Base-by-base conservation (phyloP, 1,140 invertebrate genomes). In the Anastrepha ludens region DNA sequence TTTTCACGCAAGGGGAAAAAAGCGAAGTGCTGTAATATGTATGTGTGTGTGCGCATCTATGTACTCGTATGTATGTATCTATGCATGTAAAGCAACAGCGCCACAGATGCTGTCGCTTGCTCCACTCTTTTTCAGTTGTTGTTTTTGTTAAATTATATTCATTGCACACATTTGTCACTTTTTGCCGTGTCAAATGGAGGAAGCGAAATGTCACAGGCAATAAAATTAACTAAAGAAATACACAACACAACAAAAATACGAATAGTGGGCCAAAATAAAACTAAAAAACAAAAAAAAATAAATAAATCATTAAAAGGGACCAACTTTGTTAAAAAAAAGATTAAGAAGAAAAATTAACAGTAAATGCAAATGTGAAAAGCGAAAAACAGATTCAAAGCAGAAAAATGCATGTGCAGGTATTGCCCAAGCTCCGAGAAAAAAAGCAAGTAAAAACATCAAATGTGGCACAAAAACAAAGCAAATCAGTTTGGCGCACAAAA, bases 151-250 rank as follows among this genome's bases (percentile, higher is more conserved):
- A 29, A 62, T n/a, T 67, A 39, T 29, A 5, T 20, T 67, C 29
- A 67, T 67, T 81, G 74, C 74, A 58, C 13, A 55, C 47, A 29
- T 20, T 81, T 81, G 74, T 81, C 47, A 81, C 74, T 81, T 81
- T 78, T 81, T 81, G 74, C 47, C 74, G 17, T 81, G 47, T 74
- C 70, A 81, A 81, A 81, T 81, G 47, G 47, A 81, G 74, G 74
- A 81, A 81, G 47, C 47, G 5, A 55, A 81, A 81, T 81, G 44
- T 81, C 74, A 81, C 47, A 81, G 74, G 20, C 74, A 81, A 81
- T 74, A 55, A 81, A 81, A 81, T 81, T 55, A 81, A 81, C 74
- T 50, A 8, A 58, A 50, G 17, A 81, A 81, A 81, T 55, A 50
- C 13, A 81, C n/a, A 17, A 55, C 50, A 29, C 6, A 55, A 55